Conservation (phyloP, 2,888 invertebrate genomes). For the Sarcophaga caerulescens region DNA sequence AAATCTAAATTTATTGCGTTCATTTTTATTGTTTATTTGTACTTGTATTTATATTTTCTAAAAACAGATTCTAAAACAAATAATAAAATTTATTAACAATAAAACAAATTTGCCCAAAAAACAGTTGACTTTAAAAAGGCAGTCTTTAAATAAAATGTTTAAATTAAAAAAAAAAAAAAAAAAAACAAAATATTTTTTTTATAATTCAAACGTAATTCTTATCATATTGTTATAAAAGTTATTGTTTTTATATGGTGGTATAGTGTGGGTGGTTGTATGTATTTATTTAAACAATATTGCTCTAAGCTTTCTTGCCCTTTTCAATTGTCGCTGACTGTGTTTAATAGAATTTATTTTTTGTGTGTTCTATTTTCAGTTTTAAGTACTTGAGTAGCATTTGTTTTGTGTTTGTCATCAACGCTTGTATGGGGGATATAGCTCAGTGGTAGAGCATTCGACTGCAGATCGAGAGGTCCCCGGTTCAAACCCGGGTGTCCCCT, state of each 20-base stretch:
- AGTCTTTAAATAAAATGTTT: no score
- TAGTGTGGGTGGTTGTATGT: not conserved
- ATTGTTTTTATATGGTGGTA: not conserved
- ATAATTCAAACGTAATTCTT: not conserved
- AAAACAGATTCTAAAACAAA: not conserved
- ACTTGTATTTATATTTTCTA: not conserved
- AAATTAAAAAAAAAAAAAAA: no score
- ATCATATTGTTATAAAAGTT: not conserved
- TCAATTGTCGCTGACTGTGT: not conserved
- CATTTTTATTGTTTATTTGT: not conserved
- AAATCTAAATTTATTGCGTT: not conserved
- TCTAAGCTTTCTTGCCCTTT: not conserved
- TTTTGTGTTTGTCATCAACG: not conserved
- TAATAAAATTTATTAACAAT: not conserved
- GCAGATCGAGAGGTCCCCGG: constrained; percentile 78
- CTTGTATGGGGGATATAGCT: constrained; percentile 75
- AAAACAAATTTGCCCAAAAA: not conserved
- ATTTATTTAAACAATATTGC: not conserved
- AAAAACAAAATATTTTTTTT: not conserved
- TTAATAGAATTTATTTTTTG: not conserved
- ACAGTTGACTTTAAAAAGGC: no score
- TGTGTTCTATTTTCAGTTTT: not conserved
- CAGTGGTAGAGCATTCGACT: constrained; percentile 79
- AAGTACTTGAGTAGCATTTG: not conserved
- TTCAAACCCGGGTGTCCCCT: constrained; percentile 74